A percentile compares a stretch with the other conserved stretches of the same genome.
Evolutionary conservation across 1,140 invertebrate species (phyloP).

Genomic region (Elymnias hypermnestra): DNA sequence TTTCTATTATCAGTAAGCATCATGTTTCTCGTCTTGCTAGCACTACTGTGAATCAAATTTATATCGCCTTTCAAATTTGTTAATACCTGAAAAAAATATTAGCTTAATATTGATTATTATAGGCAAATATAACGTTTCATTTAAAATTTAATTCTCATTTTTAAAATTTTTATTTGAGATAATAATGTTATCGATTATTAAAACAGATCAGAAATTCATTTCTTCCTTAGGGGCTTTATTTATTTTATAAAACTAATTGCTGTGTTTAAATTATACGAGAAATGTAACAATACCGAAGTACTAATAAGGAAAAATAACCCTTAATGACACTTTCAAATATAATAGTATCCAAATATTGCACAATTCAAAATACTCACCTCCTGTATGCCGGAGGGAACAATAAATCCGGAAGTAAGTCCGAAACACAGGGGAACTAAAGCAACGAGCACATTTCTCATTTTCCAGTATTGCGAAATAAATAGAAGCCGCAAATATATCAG

Average conservation of each 20-base stretch:
- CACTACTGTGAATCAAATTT: background rate
- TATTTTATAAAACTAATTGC: no score
- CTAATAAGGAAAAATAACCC: no score
- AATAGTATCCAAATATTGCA: slow-evolving; percentile 13
- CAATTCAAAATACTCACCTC: slow-evolving; percentile 42
- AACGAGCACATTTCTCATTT: slow-evolving; percentile 48
- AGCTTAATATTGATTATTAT: no score
- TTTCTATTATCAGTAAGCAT: background rate
- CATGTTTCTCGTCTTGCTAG: background rate
- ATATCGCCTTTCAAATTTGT: background rate
- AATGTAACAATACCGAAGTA: no score
- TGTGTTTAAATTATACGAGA: no score
- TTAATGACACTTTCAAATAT: background rate
- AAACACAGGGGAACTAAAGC: slow-evolving; percentile 45
- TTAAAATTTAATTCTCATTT: no score
- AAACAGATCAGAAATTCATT: no score
- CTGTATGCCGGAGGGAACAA: slow-evolving; percentile 31
- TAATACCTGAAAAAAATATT: background rate
- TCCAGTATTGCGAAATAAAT: slow-evolving; percentile 38
- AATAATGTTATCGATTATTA: no score
- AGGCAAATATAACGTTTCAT: no score
- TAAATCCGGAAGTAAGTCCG: slow-evolving; percentile 41
- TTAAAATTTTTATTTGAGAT: no score
- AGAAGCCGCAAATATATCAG: slow-evolving; percentile 15
- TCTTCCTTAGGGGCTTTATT: no score